These are phyloP conservation scores for Schizotus pectinicornis DNA, from an alignment of 2,888 invertebrate genomes.

Conservation along the genomic window DNA sequence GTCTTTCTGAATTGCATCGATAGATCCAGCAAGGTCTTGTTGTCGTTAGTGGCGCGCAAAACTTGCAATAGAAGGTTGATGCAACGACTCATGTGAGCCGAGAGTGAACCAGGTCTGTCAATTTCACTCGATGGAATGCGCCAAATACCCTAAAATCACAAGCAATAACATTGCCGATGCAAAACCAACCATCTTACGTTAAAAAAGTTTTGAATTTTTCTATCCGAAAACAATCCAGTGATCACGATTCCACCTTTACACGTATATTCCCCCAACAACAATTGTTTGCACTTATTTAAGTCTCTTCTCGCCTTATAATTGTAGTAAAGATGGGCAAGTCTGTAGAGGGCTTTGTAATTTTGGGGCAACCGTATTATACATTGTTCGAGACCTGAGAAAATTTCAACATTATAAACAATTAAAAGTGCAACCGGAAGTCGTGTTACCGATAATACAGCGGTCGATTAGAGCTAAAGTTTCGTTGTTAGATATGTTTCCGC, in stretches of 20 bases:
- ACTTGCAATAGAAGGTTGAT: slow-evolving; percentile 83
- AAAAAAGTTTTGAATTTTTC: slow-evolving; percentile 86
- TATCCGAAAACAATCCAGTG: slow-evolving; percentile 83
- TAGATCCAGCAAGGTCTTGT: slow-evolving; percentile 78
- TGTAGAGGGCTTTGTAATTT: slow-evolving; percentile 91
- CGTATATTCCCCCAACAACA: slow-evolving; percentile 73
- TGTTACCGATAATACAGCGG: slow-evolving; percentile 50
- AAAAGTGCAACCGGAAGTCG: background rate
- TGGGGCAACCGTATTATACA: slow-evolving; percentile 86
- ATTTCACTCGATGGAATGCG: slow-evolving; percentile 88
- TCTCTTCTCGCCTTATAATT: slow-evolving; percentile 71
- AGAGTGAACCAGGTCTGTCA: slow-evolving; percentile 90
- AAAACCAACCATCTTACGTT: slow-evolving; percentile 65
- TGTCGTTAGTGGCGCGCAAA: slow-evolving; percentile 79
- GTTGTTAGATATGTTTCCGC: slow-evolving; percentile 50
- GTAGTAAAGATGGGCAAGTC: slow-evolving; percentile 84
- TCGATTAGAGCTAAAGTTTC: slow-evolving; percentile 53
- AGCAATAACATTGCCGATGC: background rate
- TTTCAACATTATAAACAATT: background rate
- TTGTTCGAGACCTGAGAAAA: slow-evolving; percentile 74
- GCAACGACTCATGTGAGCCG: slow-evolving; percentile 88
- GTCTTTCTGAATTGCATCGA: slow-evolving; percentile 78
- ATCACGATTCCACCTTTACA: slow-evolving; percentile 71
- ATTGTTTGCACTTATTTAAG: slow-evolving; percentile 71
- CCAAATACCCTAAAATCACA: slow-evolving; percentile 86